These are phyloP conservation scores for Rhamnusium bicolor DNA, from an alignment of 2,888 invertebrate species.

Conservation along the genomic window DNA sequence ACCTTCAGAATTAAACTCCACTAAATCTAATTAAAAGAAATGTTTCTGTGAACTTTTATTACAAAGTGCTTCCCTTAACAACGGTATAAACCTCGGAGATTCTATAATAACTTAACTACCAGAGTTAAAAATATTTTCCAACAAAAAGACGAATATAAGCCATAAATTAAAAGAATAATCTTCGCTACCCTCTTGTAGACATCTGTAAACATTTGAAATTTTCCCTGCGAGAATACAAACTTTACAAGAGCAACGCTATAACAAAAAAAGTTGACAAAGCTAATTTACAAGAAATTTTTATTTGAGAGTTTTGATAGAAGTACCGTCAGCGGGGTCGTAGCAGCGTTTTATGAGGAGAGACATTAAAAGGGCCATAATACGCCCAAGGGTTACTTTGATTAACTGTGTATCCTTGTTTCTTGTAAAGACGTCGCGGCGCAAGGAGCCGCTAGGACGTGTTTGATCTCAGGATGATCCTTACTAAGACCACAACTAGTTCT, in stretches of 20 bases:
- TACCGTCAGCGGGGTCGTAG: conserved; percentile 42
- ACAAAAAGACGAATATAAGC: conserved; percentile 39
- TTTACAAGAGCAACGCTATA: conserved; percentile 34
- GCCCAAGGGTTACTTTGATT: conserved; percentile 57
- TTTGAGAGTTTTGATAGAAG: conserved; percentile 41
- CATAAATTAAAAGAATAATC: conserved; percentile 38
- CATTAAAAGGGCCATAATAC: conserved; percentile 29
- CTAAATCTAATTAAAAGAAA: background rate
- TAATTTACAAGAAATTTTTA: conserved; percentile 57
- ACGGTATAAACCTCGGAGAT: background rate
- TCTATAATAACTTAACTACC: conserved; percentile 1
- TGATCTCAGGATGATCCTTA: conserved; percentile 52
- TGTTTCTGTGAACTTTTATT: background rate
- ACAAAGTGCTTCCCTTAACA: background rate
- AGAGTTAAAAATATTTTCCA: conserved; percentile 7
- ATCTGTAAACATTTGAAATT: conserved; percentile 50
- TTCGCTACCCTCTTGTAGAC: conserved; percentile 33
- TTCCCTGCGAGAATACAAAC: conserved; percentile 51
- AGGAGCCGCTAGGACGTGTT: conserved; percentile 46
- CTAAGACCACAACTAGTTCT: conserved; percentile 52
- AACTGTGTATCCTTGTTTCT: conserved; percentile 49
- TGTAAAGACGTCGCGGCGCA: conserved; percentile 45
- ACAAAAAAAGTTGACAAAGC: conserved; percentile 55
- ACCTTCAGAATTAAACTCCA: background rate
- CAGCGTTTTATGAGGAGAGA: conserved; percentile 31